These are phyloP conservation scores for Stichopus chloronotus DNA, from an alignment of 35 echinoderm and acorn worm species.

Conservation along the genomic window DNA sequence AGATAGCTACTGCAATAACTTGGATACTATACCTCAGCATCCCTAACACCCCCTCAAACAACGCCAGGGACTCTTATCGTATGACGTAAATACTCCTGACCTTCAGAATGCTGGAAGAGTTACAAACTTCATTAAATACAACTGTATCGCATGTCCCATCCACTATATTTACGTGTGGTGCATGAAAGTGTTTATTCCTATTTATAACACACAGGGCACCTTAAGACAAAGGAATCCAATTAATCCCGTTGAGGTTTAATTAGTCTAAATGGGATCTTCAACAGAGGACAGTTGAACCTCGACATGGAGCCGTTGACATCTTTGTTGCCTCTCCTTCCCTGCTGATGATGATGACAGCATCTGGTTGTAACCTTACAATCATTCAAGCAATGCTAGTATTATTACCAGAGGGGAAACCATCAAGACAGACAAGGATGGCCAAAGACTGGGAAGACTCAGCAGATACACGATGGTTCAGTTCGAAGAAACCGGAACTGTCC, in stretches of 20 bases:
- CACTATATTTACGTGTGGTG: neutral
- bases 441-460: no score
- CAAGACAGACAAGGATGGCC: no score
- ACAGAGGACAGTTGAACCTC: neutral
- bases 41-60: neutral
- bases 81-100: neutral
- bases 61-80: neutral
- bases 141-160: neutral
- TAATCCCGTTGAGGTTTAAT: neutral
- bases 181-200: neutral
- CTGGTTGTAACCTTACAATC: neutral
- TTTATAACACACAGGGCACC: neutral
- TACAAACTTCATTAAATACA: neutral
- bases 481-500: no score
- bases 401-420: no score
- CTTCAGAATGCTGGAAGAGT: neutral
- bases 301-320: neutral
- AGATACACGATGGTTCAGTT: no score
- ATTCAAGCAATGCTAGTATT: neutral
- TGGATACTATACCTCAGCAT: no score
- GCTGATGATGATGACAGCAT: neutral
- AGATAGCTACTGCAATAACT: no score
- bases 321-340: neutral
- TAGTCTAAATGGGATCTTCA: neutral
- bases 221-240: constrained; percentile 1